Evolutionary conservation across 2,888 invertebrate species (phyloP), one percentile per base, ranked within the genome.

Genomic region (Volucella inanis): DNA sequence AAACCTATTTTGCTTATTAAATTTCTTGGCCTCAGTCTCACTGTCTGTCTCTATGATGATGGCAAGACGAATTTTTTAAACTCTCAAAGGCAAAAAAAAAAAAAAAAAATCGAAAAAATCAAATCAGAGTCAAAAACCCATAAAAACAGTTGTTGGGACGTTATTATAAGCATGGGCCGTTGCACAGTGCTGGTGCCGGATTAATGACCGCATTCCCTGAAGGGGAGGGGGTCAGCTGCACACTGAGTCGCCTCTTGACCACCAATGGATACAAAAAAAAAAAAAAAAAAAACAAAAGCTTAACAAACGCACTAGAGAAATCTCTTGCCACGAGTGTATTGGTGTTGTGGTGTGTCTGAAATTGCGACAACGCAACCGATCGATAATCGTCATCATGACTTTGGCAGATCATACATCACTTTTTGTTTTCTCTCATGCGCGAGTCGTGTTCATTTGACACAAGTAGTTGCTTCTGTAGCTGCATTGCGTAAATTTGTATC

Each of bases 371-470:
- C 84, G 75, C 80, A 84, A 84, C 70, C 84, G 80, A 84, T 84
- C 84, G 80, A 84, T 84, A 84, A 84, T 84, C 84, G 80, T 80
- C 84, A 31, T 31, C 31, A 84, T 80, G 84, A 84, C 79, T 79
- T 84, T 84, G 84, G 65, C 84, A 80, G 84, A 84, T 84, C 84
- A 84, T 84, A 84, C 84, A 84, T 84, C 84, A 84, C 84, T 84
- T 84, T 84, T 84, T 79, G 74, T 45, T 77, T 12, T 47, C 22
- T 38, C 8, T 15, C 47, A 14, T 49, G 47, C 49, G 18, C 22
- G 71, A 41, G 11, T 15, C 12, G 49, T 61, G 59, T 45, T 31
- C 49, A 64, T 50, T 70, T 80, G 74, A 74, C 75, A 79, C 52
- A 55, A 68, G 78, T 62, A 55, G 65, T 49, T 70, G 59, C 70